phyloP scores from a whole-genome alignment of 2,113 vertebrate genomes.

The Festucalex cinctus region DNA sequence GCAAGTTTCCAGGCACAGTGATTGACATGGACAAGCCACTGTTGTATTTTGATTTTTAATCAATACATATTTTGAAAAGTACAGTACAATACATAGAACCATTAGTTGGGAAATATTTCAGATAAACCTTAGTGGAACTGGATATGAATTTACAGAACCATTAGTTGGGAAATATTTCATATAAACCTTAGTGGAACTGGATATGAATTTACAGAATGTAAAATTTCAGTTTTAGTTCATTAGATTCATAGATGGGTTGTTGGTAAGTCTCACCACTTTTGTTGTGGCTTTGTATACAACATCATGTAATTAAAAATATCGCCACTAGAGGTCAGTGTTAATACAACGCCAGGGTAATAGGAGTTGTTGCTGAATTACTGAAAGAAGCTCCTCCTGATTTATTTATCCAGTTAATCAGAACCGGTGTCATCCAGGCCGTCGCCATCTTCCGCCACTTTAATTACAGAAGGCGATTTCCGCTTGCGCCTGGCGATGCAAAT shows the following conservation, averaged over 20 bases:
- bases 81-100: slow-evolving; percentile 13
- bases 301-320: slow-evolving; percentile 33
- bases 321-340: slow-evolving; percentile 60
- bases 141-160: slow-evolving; percentile 8
- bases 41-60: slow-evolving; percentile 10
- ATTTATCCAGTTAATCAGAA: slow-evolving; percentile 49
- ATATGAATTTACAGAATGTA: slow-evolving; percentile 36
- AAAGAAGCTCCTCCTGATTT: not conserved
- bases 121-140: slow-evolving; percentile 14
- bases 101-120: slow-evolving; percentile 8
- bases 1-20: not conserved
- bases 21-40: not conserved
- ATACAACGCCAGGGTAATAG: slow-evolving; percentile 9
- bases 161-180: slow-evolving; percentile 7
- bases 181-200: slow-evolving; percentile 14
- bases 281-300: slow-evolving; percentile 4
- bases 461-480: slow-evolving; percentile 52
- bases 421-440: slow-evolving; percentile 47
- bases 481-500: slow-evolving; percentile 51
- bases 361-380: slow-evolving; percentile 44
- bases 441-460: slow-evolving; percentile 39
- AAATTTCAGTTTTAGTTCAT: not conserved
- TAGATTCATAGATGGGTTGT: not conserved
- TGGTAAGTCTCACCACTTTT: not conserved
- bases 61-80: not conserved